phyloP scores from a whole-genome alignment of 2,888 invertebrate species.

The Zele albiditarsus region DNA sequence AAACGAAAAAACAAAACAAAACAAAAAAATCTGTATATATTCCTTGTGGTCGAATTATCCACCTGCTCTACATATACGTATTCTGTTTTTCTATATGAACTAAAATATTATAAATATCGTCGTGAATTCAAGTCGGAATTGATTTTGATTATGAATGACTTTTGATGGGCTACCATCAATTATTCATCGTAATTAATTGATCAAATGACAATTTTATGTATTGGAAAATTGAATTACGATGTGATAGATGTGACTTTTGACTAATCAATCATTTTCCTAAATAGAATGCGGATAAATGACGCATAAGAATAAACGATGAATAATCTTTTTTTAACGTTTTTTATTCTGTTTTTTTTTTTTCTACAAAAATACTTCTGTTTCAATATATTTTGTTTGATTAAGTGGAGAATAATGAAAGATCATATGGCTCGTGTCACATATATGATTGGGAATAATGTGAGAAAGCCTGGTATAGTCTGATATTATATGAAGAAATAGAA shows the following conservation, averaged over 20 bases:
- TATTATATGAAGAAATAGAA: neutral
- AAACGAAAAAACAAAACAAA: no score
- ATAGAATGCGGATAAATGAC: neutral
- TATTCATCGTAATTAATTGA: conserved; percentile 20
- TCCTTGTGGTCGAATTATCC: no score
- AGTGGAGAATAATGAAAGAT: no score
- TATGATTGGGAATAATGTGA: neutral
- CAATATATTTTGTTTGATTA: neutral
- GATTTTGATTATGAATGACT: conserved; percentile 20
- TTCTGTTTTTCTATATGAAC: no score
- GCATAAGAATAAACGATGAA: no score
- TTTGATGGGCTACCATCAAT: conserved; percentile 20
- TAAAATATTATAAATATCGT: no score
- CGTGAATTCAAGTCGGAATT: neutral
- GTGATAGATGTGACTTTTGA: neutral
- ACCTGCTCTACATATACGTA: no score
- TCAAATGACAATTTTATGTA: neutral
- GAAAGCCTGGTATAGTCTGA: neutral
- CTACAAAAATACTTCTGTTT: neutral
- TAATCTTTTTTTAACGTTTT: no score
- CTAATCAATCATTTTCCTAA: neutral
- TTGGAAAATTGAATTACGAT: neutral
- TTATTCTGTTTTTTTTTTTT: no score
- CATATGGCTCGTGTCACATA: no score
- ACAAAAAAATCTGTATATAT: no score